Evolutionary conservation across 35 echinoderm and acorn worm genomes (phyloP).

Genomic region (Diadema setosum): DNA sequence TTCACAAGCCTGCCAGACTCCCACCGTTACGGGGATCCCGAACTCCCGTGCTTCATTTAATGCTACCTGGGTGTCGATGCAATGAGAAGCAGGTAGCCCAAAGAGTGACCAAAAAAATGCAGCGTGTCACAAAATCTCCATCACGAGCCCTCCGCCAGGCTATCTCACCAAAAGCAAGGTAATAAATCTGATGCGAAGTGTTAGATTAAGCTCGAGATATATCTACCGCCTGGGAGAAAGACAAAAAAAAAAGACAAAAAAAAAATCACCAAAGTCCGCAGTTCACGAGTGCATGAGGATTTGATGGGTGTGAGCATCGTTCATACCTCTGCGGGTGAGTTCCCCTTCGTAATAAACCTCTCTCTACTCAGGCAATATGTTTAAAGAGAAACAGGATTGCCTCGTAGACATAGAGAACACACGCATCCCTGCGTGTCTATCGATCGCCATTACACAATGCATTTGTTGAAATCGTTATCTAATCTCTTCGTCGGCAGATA

Average conservation of each 20-base stretch:
- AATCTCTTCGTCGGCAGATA: background rate
- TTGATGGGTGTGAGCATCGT: too few relatives aligned
- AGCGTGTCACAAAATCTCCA: background rate
- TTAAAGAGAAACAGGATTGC: too few relatives aligned
- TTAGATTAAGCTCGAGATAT: background rate
- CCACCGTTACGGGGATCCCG: background rate
- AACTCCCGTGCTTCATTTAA: background rate
- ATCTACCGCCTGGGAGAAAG: background rate
- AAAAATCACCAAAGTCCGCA: too few relatives aligned
- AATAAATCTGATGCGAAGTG: background rate
- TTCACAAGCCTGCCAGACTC: background rate
- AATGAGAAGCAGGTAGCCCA: background rate
- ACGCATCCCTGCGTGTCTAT: too few relatives aligned
- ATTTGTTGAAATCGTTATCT: conserved; percentile 10
- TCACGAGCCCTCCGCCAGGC: background rate
- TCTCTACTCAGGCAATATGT: too few relatives aligned
- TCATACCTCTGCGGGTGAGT: too few relatives aligned
- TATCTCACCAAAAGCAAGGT: background rate
- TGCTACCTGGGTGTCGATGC: background rate
- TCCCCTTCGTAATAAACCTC: too few relatives aligned
- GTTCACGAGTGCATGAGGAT: too few relatives aligned
- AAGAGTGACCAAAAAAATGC: background rate
- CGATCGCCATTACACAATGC: conserved; percentile 13
- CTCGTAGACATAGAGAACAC: too few relatives aligned
- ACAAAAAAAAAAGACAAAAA: background rate